Conservation (phyloP, 2,797 vertebrate species). For the Thalassophryne amazonica region DNA sequence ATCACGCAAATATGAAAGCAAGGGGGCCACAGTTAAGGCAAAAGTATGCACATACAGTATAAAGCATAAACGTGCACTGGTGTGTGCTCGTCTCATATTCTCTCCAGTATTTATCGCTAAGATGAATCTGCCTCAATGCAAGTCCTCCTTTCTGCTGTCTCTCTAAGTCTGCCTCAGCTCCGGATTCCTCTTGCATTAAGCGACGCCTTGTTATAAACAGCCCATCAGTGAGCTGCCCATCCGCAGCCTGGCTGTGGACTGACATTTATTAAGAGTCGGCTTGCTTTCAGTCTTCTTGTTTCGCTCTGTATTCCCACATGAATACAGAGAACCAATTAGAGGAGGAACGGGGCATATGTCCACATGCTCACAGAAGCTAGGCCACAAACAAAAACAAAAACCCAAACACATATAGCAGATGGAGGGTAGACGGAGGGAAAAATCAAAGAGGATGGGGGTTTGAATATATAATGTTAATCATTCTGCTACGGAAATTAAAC, state of each 20-base stretch:
- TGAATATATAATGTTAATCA: constrained; percentile 3
- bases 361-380: constrained; percentile 41
- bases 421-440: neutral
- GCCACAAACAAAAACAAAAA: constrained; percentile 51
- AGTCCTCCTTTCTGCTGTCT: constrained; percentile 25
- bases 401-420: constrained; percentile 14
- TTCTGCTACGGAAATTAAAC: neutral
- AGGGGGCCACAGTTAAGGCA: neutral
- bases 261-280: constrained; percentile 68
- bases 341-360: constrained; percentile 57
- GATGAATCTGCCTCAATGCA: constrained; percentile 7
- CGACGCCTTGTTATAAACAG: constrained; percentile 54
- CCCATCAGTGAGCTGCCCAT: constrained; percentile 63
- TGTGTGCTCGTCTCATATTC: neutral
- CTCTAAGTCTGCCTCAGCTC: constrained; percentile 12
- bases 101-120: neutral
- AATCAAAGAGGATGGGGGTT: neutral
- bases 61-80: neutral
- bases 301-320: constrained; percentile 52
- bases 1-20: neutral
- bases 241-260: constrained; percentile 35
- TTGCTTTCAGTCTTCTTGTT: constrained; percentile 40
- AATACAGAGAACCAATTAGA: constrained; percentile 75
- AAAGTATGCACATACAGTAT: neutral
- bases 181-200: constrained; percentile 36